Evolutionary conservation across 2,797 vertebrate genomes (phyloP), one percentile per base, ranked within the genome.

Genomic region (Sparus aurata): DNA sequence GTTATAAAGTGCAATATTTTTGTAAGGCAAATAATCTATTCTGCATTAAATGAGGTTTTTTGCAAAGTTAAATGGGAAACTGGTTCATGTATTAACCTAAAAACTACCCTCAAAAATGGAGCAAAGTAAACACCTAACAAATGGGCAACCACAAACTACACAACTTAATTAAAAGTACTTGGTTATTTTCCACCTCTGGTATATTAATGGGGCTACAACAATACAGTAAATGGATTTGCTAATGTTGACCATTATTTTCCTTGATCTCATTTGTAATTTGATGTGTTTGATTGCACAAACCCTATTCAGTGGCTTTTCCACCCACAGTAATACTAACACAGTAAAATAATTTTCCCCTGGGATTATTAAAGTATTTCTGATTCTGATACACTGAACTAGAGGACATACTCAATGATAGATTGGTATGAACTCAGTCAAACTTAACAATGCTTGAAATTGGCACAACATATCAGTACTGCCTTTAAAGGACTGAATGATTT

Each of bases 101-200:
- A 47, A 67, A 38, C n/a, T 15, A 46, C 22, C 22, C 45, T 30
- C 6, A 0, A 52, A 60, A 57, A 62, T 46, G 12, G 52, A 23
- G 18, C 17, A 7, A 18, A 18, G 11, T 50, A 34, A 59, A 49
- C 12, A 1, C 10, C 3, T n/a, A 59, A 49, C 20, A 49, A 77
- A 66, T 20, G 4, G 5, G 53, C 52, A 57, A 27, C 25, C 20
- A n/a, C 25, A 34, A 25, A 11, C 12, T 11, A 5, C 38, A 61
- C 20, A 22, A 53, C 6, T 27, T 12, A 4, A 61, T 49, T 46
- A 15, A 70, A 67, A 43, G 16, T 15, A 43, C 10, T 64, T 43
- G 8, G 53, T 45, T 66, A 45, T 49, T 72, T 78, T 78, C 73
- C 76, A 76, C 74, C 79, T 82, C 75, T 83, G 80, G 62, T 77